These are phyloP conservation scores for Pangasius krempfi DNA, from an alignment of 2,797 vertebrate species.

Conservation along the genomic window DNA sequence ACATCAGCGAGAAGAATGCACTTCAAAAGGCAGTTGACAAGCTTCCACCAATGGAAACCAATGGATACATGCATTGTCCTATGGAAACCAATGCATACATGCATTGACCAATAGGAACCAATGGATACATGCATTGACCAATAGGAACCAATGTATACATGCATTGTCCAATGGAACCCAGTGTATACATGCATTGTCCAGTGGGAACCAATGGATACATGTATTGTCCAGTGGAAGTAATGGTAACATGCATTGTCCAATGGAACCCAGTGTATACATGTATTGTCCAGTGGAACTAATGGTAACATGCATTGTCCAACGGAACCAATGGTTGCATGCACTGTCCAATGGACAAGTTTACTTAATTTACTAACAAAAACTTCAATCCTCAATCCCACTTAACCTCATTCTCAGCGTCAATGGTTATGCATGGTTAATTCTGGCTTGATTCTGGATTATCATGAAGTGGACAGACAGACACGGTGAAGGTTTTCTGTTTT, in stretches of 20 bases:
- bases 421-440: not conserved
- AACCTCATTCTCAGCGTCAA: not conserved
- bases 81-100: not conserved
- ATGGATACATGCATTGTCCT: no score
- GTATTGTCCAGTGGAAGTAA: not conserved
- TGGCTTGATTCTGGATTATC: not conserved
- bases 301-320: not conserved
- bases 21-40: no score
- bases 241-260: not conserved
- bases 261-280: not conserved
- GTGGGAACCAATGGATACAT: not conserved
- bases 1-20: no score
- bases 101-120: not conserved
- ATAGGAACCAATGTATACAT: not conserved
- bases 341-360: not conserved
- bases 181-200: not conserved
- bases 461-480: not conserved
- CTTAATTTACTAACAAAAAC: not conserved
- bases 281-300: not conserved
- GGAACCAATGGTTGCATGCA: not conserved
- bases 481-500: not conserved
- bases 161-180: not conserved
- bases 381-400: not conserved
- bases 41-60: no score
- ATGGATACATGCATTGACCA: not conserved